Conservation (phyloP, 2,797 vertebrate genomes). For the Acanthis flammea region DNA sequence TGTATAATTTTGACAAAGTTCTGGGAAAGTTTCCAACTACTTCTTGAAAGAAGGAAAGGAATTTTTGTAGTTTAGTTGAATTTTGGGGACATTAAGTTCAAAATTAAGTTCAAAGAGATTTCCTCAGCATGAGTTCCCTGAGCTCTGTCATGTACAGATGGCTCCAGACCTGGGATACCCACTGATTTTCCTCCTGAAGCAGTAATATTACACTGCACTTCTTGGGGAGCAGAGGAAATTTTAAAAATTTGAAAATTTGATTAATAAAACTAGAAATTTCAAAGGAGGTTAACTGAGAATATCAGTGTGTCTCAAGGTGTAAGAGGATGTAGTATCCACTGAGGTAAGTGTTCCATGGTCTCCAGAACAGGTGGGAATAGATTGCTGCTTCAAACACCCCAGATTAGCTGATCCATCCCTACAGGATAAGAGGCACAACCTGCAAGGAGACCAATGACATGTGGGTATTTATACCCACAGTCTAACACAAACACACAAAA, state of each 20-base stretch:
- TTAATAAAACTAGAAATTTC: neutral
- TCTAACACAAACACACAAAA: neutral
- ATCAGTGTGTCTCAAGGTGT: neutral
- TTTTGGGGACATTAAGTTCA: neutral
- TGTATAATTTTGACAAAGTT: neutral
- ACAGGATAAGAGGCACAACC: neutral
- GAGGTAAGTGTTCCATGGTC: neutral
- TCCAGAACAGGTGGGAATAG: fast-evolving
- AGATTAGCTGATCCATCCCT: neutral
- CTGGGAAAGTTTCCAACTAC: neutral
- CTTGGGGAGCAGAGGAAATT: neutral
- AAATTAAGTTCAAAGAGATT: neutral
- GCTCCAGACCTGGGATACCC: neutral
- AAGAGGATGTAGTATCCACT: fast-evolving
- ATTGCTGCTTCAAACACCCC: neutral
- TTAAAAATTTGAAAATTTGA: neutral
- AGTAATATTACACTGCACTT: neutral
- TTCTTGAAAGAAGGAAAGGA: neutral
- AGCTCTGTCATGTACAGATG: neutral
- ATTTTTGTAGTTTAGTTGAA: neutral
- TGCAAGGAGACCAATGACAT: neutral
- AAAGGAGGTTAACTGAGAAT: neutral
- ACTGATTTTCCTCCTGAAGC: neutral
- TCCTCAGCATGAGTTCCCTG: neutral
- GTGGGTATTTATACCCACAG: neutral